Evolutionary conservation across 2,113 vertebrate species (phyloP), one percentile per base, ranked within the genome.

Genomic region (Pelecanus crispus): DNA sequence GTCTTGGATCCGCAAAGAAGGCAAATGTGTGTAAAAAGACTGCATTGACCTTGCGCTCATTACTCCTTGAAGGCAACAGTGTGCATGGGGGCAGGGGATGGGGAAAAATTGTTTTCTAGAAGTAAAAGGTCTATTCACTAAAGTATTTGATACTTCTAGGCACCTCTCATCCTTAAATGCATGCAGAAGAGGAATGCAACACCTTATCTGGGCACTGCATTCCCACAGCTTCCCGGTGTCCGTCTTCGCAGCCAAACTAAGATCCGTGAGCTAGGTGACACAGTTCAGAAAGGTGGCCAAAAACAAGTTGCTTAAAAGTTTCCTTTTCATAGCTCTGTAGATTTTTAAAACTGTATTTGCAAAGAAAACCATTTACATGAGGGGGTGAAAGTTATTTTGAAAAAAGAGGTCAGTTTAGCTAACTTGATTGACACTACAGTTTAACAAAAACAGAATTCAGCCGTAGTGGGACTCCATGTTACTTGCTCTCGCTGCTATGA

Each of bases 1-100:
- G 52, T 77, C 78, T 85, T 73, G 73, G 66, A 81, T 75, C 49
- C 74, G 84, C 59, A 87, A 95, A 97, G 94, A 95, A 94, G 95
- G 90, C 32, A 96, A 94, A 90, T 67, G 59, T 67, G 44, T 82
- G 45, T 90, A 59, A 91, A 94, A 90, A 85, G 66, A 36, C 74
- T 62, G 34, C 0, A 1, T 59, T 91, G 84, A 92, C 93, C 89
- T 94, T 90, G 87, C 0, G 0, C 20, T 88, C 71, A 74, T 96
- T 94, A 93, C 16, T 97, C 74, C 90, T 95, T 59, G 45, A 88
- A 93, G 67, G 78, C 67, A 92, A 25, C 34, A n/a, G 55, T 4
- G 15, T 19, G 25, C 0, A 0, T 11, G 31, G 74, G 70, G n/a
- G 47, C n/a, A 90, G 67, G 14, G 28, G 14, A 74, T 29, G 22